Evolutionary conservation across 2,888 invertebrate genomes (phyloP).

Genomic region (Poecilus cupreus): DNA sequence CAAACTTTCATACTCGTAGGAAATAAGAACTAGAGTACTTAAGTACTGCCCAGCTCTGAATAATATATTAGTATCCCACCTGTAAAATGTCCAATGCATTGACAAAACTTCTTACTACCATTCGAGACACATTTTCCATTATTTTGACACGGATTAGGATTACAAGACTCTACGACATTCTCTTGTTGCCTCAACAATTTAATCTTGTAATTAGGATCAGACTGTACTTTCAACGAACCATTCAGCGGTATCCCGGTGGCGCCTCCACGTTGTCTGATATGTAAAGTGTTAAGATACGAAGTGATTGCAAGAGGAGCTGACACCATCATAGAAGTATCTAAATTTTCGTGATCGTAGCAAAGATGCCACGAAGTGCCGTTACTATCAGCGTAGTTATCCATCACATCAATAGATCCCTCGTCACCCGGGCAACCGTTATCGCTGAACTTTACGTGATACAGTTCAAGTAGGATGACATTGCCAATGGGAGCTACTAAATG

Average conservation of each 20-base stretch:
- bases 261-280: conserved; percentile 75
- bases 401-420: conserved; percentile 70
- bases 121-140: conserved; percentile 81
- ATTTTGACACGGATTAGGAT: conserved; percentile 84
- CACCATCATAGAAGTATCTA: conserved; percentile 67
- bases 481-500: conserved; percentile 77
- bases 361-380: conserved; percentile 83
- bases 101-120: conserved; percentile 78
- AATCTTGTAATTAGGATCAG: conserved; percentile 79
- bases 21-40: too few relatives aligned
- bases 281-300: conserved; percentile 81
- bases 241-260: conserved; percentile 76
- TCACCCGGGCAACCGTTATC: conserved; percentile 69
- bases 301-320: conserved; percentile 76
- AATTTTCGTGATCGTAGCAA: conserved; percentile 72
- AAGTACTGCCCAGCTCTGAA: too few relatives aligned
- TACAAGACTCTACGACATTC: conserved; percentile 80
- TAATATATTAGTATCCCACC: too few relatives aligned
- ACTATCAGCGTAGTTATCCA: conserved; percentile 82
- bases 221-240: conserved; percentile 77
- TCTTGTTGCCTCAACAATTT: conserved; percentile 78
- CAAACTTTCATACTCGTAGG: too few relatives aligned
- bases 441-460: conserved; percentile 73
- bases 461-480: conserved; percentile 73
- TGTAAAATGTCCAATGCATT: conserved; percentile 83